phyloP scores from a whole-genome alignment of 2,888 invertebrate species.

The Litoditis marina region DNA sequence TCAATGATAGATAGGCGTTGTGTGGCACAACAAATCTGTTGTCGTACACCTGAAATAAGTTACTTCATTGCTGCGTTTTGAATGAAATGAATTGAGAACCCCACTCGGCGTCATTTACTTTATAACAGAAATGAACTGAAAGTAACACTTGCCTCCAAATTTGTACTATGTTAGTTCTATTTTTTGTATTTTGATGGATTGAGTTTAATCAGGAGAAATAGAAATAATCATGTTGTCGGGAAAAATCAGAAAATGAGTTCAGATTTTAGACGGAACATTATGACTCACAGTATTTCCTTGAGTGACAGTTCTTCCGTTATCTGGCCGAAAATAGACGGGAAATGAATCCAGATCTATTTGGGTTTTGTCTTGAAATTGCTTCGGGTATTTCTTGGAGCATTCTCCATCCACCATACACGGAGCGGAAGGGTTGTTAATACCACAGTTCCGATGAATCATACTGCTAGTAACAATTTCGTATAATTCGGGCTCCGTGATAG shows the following conservation, averaged over 20 bases:
- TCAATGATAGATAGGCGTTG: constrained; percentile 43
- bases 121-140: too few species aligned
- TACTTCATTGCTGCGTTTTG: too few species aligned
- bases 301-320: constrained; percentile 25
- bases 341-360: constrained; percentile 58
- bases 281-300: neutral
- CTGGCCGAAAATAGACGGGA: constrained; percentile 59
- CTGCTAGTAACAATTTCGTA: constrained; percentile 24
- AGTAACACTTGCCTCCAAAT: too few species aligned
- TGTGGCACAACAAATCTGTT: constrained; percentile 63
- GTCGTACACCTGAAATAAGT: constrained; percentile 23
- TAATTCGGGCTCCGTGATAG: constrained; percentile 34
- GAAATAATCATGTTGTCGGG: too few species aligned
- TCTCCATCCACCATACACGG: constrained; percentile 60
- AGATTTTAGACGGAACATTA: too few species aligned
- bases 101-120: too few species aligned
- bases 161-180: too few species aligned
- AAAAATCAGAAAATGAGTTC: too few species aligned
- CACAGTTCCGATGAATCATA: constrained; percentile 56
- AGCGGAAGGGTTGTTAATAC: too few species aligned
- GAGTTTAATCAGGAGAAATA: too few species aligned
- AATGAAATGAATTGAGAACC: too few species aligned
- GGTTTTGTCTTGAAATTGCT: constrained; percentile 52
- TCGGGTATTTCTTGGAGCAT: constrained; percentile 63
- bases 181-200: too few species aligned